Conservation (phyloP, 2,888 invertebrate genomes). For the Anoncus sp. region DNA sequence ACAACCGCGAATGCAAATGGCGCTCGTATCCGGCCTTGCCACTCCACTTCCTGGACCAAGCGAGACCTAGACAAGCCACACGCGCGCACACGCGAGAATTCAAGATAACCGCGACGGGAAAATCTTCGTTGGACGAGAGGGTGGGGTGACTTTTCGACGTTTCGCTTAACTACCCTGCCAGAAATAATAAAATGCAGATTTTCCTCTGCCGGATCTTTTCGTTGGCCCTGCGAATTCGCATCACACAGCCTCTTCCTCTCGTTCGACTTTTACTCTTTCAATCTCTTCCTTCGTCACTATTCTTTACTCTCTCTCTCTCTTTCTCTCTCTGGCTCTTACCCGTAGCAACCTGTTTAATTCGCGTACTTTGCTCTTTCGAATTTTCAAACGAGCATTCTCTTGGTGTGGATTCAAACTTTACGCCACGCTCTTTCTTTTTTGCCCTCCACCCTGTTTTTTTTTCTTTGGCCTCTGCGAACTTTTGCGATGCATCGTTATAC, state of each 20-base stretch:
- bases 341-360: slow-evolving; percentile 43
- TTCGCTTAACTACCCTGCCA: slow-evolving; percentile 76
- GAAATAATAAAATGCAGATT: slow-evolving; percentile 82
- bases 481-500: slow-evolving; percentile 56
- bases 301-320: slow-evolving; percentile 1
- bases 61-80: slow-evolving; percentile 50
- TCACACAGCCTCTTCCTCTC: slow-evolving; percentile 55
- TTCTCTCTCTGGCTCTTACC: background rate
- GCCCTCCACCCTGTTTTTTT: slow-evolving; percentile 3
- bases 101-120: slow-evolving; percentile 35
- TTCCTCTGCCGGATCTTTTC: slow-evolving; percentile 60
- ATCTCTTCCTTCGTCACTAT: slow-evolving; percentile 28
- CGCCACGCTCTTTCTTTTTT: slow-evolving; percentile 6
- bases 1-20: slow-evolving; percentile 81
- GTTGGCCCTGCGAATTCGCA: slow-evolving; percentile 48
- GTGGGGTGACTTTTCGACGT: slow-evolving; percentile 58
- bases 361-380: slow-evolving; percentile 61
- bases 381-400: slow-evolving; percentile 59
- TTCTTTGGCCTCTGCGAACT: slow-evolving; percentile 38
- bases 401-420: slow-evolving; percentile 55
- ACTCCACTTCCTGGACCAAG: slow-evolving; percentile 73
- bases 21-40: slow-evolving; percentile 76
- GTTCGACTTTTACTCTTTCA: slow-evolving; percentile 54
- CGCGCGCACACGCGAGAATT: slow-evolving; percentile 7
- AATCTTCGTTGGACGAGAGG: slow-evolving; percentile 52